Conservation (phyloP, 2,797 vertebrate species). For the Sebastes miniatus region DNA sequence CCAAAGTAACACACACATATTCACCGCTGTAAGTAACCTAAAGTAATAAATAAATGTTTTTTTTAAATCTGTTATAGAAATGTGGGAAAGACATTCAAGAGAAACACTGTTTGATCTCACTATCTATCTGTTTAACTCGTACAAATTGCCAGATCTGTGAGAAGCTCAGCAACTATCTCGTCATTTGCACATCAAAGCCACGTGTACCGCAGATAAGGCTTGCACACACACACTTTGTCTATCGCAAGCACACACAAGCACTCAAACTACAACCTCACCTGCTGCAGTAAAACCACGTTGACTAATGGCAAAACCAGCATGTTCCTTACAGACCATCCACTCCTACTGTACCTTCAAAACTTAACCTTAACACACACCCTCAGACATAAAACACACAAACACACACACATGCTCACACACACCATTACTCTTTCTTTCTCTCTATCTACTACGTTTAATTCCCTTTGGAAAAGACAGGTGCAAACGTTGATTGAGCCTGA, state of each 20-base stretch:
- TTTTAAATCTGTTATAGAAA: background rate
- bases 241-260: constrained; percentile 27
- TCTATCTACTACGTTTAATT: constrained; percentile 81
- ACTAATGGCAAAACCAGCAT: constrained; percentile 46
- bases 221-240: constrained; percentile 12
- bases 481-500: constrained; percentile 80
- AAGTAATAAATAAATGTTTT: background rate
- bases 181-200: constrained; percentile 52
- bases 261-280: constrained; percentile 49
- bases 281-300: constrained; percentile 51
- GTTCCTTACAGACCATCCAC: constrained; percentile 45
- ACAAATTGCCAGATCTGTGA: constrained; percentile 14
- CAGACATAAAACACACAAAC: constrained; percentile 19
- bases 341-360: constrained; percentile 48
- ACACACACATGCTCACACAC: constrained; percentile 70
- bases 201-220: constrained; percentile 46
- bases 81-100: background rate
- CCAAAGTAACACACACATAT: background rate
- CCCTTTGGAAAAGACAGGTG: constrained; percentile 83
- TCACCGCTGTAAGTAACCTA: background rate
- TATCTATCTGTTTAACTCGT: constrained; percentile 37
- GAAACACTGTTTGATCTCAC: constrained; percentile 12
- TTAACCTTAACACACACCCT: constrained; percentile 48
- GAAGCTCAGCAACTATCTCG: constrained; percentile 30
- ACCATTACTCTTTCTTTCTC: constrained; percentile 81